Evolutionary conservation across 2,888 invertebrate genomes (phyloP).

Genomic region (Leptinotarsa rubiginosa): DNA sequence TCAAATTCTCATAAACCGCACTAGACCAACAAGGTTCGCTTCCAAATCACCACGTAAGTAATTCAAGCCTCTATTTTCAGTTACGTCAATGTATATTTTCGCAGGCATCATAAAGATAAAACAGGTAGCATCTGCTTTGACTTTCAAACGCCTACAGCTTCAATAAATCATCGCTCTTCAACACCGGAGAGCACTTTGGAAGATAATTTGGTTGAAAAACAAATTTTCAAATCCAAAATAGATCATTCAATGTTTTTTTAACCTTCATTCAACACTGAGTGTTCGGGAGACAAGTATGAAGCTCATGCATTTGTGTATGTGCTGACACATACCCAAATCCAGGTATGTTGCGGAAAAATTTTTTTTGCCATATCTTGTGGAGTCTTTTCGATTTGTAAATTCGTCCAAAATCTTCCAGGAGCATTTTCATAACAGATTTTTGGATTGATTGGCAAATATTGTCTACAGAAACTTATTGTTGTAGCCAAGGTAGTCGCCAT

Average conservation of each 20-base stretch:
- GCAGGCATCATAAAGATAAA: constrained; percentile 23
- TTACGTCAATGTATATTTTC: constrained; percentile 24
- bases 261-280: constrained; percentile 8
- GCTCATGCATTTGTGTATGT: background rate
- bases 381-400: too few relatives aligned
- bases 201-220: constrained; percentile 17
- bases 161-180: constrained; percentile 18
- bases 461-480: too few relatives aligned
- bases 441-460: too few relatives aligned
- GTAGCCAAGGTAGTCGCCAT: too few relatives aligned
- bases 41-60: constrained; percentile 25
- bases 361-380: too few relatives aligned
- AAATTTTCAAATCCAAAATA: constrained; percentile 11
- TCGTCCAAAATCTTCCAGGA: too few relatives aligned
- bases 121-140: constrained; percentile 31
- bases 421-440: too few relatives aligned
- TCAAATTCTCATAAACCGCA: background rate
- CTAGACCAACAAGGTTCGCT: constrained; percentile 16
- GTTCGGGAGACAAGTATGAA: background rate
- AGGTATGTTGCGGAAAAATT: too few relatives aligned
- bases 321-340: too few relatives aligned
- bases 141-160: constrained; percentile 31
- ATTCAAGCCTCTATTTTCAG: constrained; percentile 40
- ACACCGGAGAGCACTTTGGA: constrained; percentile 13
- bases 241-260: background rate